Conservation (phyloP, 2,797 vertebrate species). For the Spea hammondii region DNA sequence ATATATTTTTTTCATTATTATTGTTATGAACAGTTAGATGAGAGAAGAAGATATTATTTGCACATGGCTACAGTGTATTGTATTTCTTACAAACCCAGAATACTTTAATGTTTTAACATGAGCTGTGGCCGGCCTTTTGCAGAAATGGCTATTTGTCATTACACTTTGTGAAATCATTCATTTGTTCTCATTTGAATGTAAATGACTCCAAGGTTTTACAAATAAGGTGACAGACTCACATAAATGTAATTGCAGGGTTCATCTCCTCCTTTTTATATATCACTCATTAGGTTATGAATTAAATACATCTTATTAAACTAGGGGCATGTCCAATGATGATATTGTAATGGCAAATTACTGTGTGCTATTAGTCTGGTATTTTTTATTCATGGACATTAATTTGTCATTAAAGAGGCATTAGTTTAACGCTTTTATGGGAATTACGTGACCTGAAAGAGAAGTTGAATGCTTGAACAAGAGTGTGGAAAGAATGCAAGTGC, state of each 20-base stretch:
- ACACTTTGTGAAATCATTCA: constrained; percentile 83
- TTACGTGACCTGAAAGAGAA: constrained; percentile 81
- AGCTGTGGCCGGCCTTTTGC: constrained; percentile 72
- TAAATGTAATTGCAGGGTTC: constrained; percentile 85
- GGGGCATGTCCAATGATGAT: constrained; percentile 86
- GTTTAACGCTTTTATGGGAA: constrained; percentile 81
- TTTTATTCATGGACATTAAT: constrained; percentile 87
- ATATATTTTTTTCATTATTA: constrained; percentile 77
- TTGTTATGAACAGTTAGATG: constrained; percentile 75
- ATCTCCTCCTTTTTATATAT: constrained; percentile 85
- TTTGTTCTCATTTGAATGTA: constrained; percentile 87
- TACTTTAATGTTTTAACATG: constrained; percentile 75
- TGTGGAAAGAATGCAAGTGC: constrained; percentile 56
- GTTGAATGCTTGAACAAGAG: constrained; percentile 60
- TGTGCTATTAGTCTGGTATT: constrained; percentile 83
- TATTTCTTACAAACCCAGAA: constrained; percentile 80
- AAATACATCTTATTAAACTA: constrained; percentile 87
- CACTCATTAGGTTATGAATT: constrained; percentile 87
- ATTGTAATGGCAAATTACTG: constrained; percentile 87
- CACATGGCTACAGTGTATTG: constrained; percentile 77
- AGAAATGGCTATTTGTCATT: constrained; percentile 77
- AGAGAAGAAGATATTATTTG: constrained; percentile 77
- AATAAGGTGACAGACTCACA: constrained; percentile 86
- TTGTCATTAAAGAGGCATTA: constrained; percentile 84
- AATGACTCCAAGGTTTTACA: constrained; percentile 86